Conservation (phyloP, 2,888 invertebrate species). For the Drosophila borealis region DNA sequence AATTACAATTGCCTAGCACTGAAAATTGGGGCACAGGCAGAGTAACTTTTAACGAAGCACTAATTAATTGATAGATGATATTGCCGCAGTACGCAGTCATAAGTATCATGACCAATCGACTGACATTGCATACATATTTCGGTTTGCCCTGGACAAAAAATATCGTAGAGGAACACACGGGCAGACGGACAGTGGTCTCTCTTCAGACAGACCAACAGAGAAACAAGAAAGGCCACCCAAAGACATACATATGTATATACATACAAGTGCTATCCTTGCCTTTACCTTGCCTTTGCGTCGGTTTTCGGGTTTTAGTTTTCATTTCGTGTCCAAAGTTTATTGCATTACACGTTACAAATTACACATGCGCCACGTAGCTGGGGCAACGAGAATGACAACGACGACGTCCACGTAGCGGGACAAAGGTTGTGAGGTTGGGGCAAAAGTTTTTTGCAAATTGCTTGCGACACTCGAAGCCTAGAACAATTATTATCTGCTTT, state of each 20-base stretch:
- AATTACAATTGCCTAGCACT: slow-evolving; percentile 31
- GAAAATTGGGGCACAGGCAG: slow-evolving; percentile 9
- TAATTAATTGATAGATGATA: slow-evolving; percentile 72
- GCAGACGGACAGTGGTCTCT: not conserved
- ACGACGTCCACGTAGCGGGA: not conserved
- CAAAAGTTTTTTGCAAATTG: slow-evolving; percentile 49
- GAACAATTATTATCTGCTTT: slow-evolving; percentile 50
- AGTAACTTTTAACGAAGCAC: slow-evolving; percentile 56
- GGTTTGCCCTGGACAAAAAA: slow-evolving; percentile 5
- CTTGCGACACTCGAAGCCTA: slow-evolving; percentile 49
- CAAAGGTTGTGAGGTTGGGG: not conserved
- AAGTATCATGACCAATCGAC: slow-evolving; percentile 51
- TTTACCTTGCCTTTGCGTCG: slow-evolving; percentile 1
- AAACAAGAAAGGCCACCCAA: slow-evolving; percentile 15
- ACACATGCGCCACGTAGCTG: slow-evolving; percentile 49
- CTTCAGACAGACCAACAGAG: too few species aligned
- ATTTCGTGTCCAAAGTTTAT: slow-evolving; percentile 54
- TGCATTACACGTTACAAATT: slow-evolving; percentile 37
- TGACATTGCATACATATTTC: slow-evolving; percentile 56
- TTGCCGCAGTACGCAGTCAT: slow-evolving; percentile 22
- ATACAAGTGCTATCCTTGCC: slow-evolving; percentile 1
- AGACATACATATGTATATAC: slow-evolving; percentile 4
- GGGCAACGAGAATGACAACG: slow-evolving; percentile 26
- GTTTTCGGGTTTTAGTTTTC: slow-evolving; percentile 42
- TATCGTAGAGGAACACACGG: not conserved